Evolutionary conservation across 2,113 vertebrate genomes (phyloP).

Genomic region (Ammospiza caudacuta): DNA sequence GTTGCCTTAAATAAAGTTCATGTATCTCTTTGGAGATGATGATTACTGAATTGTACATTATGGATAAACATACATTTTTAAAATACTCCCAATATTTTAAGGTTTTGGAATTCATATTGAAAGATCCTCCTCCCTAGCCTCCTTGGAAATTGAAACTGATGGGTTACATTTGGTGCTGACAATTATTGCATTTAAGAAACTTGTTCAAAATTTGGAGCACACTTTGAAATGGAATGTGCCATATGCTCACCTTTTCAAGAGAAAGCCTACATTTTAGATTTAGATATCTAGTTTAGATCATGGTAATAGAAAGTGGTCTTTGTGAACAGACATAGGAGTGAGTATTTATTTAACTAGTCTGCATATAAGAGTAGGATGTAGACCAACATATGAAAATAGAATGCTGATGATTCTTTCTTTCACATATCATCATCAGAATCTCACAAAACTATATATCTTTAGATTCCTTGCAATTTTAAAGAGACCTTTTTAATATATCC

Average conservation of each 20-base stretch:
- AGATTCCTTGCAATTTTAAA: neutral
- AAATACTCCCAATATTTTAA: neutral
- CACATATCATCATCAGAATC: neutral
- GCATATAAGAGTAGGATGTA: neutral
- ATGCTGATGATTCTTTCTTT: neutral
- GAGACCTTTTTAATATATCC: neutral
- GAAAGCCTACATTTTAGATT: constrained; percentile 10
- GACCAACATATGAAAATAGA: neutral
- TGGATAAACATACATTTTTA: neutral
- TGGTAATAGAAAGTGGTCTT: neutral
- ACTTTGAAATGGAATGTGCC: neutral
- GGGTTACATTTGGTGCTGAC: neutral
- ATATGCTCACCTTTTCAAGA: neutral
- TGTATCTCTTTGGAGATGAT: neutral
- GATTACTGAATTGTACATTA: neutral
- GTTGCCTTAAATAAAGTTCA: neutral
- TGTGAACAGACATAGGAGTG: neutral
- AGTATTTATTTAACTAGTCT: neutral
- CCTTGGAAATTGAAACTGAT: neutral
- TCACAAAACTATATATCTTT: neutral
- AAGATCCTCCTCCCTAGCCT: neutral
- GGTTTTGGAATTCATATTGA: neutral
- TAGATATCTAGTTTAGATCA: neutral
- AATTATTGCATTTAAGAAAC: neutral
- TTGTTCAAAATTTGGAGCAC: constrained; percentile 11